Base-by-base conservation (phyloP, 2,888 invertebrate genomes). In the Phaonia tiefii region DNA sequence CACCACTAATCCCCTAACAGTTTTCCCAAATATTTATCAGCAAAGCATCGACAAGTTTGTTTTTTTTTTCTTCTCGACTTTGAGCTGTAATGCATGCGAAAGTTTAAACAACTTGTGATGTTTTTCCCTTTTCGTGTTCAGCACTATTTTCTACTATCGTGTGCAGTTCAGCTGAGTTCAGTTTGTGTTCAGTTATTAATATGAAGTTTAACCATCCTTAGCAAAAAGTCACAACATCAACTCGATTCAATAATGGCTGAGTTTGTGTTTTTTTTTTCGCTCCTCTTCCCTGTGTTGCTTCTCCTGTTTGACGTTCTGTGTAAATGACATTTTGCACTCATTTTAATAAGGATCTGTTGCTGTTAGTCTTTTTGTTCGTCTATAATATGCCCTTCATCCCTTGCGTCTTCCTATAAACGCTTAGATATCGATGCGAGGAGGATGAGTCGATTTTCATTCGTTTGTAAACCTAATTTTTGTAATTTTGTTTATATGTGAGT, bases 181-280 rank as follows among this genome's bases (percentile, higher is more conserved):
- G 63, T 63, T 63, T 58, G 58, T 58, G 42, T 63, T 42, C 63
- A 42, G 63, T 63, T 63, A 63, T 63, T 63, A 63, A 63, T 63
- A 63, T 22, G 42, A 63, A 63, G 42, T 63, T 63, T 63, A 63
- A 63, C 42, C 63, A 42, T 39, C 42, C 22, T 63, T 63, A 39
- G 63, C 63, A 63, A 20, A 63, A 63, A 63, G 63, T 63, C 63
- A 63, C 20, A 42, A 42, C 42, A 63, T 42, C 42, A 39, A 42
- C 13, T 63, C 39, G 20, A 22, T 22, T n/a, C 37, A 15, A 58
- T 44, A 44, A 51, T 42, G 20, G 37, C 37, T 58, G 26, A 31
- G 31, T 31, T n/a, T n/a, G n/a, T 31, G 31, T 31, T 31, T 58
- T 56, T 25, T 37, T 7, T n/a, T n/a, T n/a, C n/a, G n/a, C n/a